These are phyloP conservation scores for Brienomyrus brachyistius DNA, from an alignment of 2,113 vertebrate genomes.

Conservation along the genomic window DNA sequence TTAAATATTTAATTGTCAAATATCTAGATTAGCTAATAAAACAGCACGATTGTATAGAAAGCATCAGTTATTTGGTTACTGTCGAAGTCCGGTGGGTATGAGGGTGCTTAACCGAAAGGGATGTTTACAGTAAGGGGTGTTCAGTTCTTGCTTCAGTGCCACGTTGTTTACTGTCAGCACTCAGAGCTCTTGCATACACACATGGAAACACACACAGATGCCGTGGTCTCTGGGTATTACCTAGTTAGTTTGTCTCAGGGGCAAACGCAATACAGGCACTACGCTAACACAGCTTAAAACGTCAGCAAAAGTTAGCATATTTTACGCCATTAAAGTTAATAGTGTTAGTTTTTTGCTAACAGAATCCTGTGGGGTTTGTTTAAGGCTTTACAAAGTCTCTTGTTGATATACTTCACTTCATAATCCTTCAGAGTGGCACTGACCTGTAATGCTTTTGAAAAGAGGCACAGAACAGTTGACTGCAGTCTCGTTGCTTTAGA, in stretches of 20 bases:
- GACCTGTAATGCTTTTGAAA: not conserved
- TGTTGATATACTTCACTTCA: not conserved
- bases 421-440: not conserved
- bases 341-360: not conserved
- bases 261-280: not conserved
- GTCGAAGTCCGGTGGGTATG: not conserved
- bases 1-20: not conserved
- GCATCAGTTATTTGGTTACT: not conserved
- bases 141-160: conserved; percentile 43
- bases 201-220: conserved; percentile 15
- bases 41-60: not conserved
- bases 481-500: not conserved
- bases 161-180: conserved; percentile 42
- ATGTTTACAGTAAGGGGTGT: conserved; percentile 48
- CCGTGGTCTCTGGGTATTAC: not conserved
- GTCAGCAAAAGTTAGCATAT: not conserved
- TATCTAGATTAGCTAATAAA: not conserved
- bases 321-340: not conserved
- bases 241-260: not conserved
- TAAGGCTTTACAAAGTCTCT: not conserved
- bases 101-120: conserved; percentile 38
- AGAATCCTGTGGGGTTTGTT: not conserved
- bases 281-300: not conserved
- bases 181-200: conserved; percentile 14
- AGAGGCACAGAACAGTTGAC: not conserved